Percentiles rank a stretch among this genome's conserved stretches.
phyloP scores from a whole-genome alignment of 2,888 invertebrate genomes.

The Phyllotreta cruciferae region DNA sequence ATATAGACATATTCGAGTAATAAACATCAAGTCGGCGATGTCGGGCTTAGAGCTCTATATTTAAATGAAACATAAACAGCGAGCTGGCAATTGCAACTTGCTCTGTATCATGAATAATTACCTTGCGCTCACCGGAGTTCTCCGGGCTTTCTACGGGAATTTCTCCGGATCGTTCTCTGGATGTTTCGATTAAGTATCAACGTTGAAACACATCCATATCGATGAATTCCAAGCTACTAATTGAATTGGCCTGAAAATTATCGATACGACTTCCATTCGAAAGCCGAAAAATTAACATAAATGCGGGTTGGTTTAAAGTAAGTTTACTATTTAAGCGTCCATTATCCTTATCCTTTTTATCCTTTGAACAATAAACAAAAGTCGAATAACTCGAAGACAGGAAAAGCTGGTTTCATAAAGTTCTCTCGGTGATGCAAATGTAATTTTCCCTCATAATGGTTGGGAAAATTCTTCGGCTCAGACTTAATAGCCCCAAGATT shows the following conservation, averaged over 20 bases:
- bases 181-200: no score
- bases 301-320: no score
- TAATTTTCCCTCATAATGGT: slow-evolving; percentile 26
- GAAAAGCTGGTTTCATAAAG: slow-evolving; percentile 25
- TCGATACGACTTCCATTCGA: no score
- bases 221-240: no score
- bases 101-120: slow-evolving; percentile 38
- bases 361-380: slow-evolving; percentile 25
- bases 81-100: slow-evolving; percentile 35
- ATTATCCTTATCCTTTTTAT: slow-evolving; percentile 18
- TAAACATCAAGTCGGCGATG: slow-evolving; percentile 34
- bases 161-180: no score
- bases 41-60: slow-evolving; percentile 31
- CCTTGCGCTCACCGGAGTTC: slow-evolving; percentile 27
- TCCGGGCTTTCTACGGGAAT: slow-evolving; percentile 17
- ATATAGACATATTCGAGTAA: slow-evolving; percentile 30
- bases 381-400: slow-evolving; percentile 23
- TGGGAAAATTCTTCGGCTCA: slow-evolving; percentile 27
- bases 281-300: no score
- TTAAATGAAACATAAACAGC: slow-evolving; percentile 40
- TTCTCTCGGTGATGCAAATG: slow-evolving; percentile 22
- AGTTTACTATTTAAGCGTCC: background rate
- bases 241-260: no score
- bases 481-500: slow-evolving; percentile 27
- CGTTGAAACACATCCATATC: no score